These are phyloP conservation scores for Sanderia malayensis DNA, from an alignment of 30 jellyfish, hydroid and myxozoan species.

Conservation along the genomic window DNA sequence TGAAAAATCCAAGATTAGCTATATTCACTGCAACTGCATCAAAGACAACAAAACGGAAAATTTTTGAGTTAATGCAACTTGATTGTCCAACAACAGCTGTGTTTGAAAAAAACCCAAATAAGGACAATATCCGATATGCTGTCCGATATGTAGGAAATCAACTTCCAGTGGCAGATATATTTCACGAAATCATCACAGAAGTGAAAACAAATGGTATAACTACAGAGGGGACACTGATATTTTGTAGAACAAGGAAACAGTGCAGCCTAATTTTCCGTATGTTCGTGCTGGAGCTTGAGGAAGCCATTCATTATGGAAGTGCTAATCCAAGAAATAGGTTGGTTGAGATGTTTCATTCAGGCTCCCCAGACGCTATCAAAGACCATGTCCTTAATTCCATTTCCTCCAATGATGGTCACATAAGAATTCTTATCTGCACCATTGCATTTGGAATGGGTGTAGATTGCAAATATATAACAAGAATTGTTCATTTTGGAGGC, in stretches of 20 bases:
- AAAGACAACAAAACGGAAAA: too few relatives aligned
- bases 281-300: constrained; percentile 1
- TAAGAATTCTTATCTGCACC: constrained; percentile 8
- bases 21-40: too few relatives aligned
- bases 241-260: constrained; percentile 28
- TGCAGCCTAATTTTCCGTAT: constrained; percentile 19
- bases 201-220: neutral
- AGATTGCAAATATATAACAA: neutral
- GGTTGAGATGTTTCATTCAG: constrained; percentile 5
- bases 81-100: too few relatives aligned
- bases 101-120: too few relatives aligned
- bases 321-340: constrained; percentile 7
- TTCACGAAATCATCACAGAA: too few relatives aligned
- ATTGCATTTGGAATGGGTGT: constrained; percentile 5
- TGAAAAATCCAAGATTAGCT: too few relatives aligned
- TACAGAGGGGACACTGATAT: constrained; percentile 26
- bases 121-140: too few relatives aligned
- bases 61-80: too few relatives aligned
- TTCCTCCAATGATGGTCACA: constrained; percentile 12
- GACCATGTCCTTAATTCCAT: neutral
- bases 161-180: too few relatives aligned
- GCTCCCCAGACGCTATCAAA: constrained; percentile 18
- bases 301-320: neutral
- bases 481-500: neutral
- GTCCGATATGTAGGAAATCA: too few relatives aligned